Evolutionary conservation across 2,797 vertebrate species (phyloP), one percentile per base, ranked within the genome.

Genomic region (Hoplostethus mediterraneus): DNA sequence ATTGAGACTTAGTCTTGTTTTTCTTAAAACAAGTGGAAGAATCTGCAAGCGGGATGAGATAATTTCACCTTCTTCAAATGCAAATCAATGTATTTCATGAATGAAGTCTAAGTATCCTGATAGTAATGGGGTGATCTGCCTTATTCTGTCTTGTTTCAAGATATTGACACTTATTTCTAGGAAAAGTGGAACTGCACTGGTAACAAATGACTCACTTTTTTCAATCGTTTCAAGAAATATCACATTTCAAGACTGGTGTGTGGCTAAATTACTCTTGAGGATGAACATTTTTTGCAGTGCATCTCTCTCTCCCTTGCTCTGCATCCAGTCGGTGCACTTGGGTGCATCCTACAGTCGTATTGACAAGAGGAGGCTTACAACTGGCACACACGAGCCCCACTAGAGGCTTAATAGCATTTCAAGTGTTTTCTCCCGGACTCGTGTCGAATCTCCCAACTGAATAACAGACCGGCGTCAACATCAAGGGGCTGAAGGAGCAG

Each of bases 371-470:
- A 86, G 79, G 83, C 90, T 85, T 79, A 81, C 79, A 65, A 84
- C 82, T 64, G 84, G 66, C 81, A 66, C 82, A 80, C 84, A 84
- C 82, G 57, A 80, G 75, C 83, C 82, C 90, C 93, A 92, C 93
- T 93, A 92, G 85, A 91, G 76, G 72, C 87, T 87, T 93, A 93
- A 93, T 93, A 89, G 86, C 60, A 12, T 93, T 94, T 95, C 90
- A 92, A 95, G 92, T 92, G 91, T 93, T 94, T 94, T 93, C 88
- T 88, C 80, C 85, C 74, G 77, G 87, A 89, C 86, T 85, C 59
- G 61, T 67, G 81, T 81, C n/a, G 77, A 91, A 93, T 83, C 82
- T 86, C 79, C 67, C 81, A 9, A 48, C 84, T 81, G 85, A 90
- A 90, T 74, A 89, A 83, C 88, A 79, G 49, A 44, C 71, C 59